phyloP scores from a whole-genome alignment of 1,140 invertebrate genomes.

The Drosophila varians region DNA sequence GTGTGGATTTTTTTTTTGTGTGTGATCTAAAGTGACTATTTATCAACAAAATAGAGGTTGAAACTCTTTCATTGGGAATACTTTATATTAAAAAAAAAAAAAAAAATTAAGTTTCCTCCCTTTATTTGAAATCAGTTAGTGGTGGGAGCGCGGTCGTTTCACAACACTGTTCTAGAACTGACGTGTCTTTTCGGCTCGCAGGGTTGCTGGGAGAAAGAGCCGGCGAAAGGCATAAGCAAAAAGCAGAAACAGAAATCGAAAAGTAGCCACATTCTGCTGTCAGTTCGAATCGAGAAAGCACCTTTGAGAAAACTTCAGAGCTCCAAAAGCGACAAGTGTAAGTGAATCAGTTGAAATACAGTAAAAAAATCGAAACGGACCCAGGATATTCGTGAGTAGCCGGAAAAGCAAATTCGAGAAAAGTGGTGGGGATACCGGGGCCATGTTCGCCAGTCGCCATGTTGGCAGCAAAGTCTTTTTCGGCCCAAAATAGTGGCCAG shows the following conservation, averaged over 20 bases:
- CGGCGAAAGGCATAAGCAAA: constrained; percentile 19
- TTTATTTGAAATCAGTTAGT: constrained; percentile 34
- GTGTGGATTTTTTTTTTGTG: background rate
- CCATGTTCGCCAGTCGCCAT: constrained; percentile 67
- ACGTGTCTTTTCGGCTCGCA: constrained; percentile 57
- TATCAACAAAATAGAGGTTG: no score
- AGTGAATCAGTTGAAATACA: constrained; percentile 10
- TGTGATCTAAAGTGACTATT: background rate
- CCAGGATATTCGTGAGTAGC: constrained; percentile 13
- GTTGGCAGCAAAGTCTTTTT: constrained; percentile 49
- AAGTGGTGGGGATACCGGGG: no score
- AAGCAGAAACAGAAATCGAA: background rate
- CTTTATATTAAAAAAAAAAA: background rate
- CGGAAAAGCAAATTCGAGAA: background rate
- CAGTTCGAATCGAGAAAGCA: constrained; percentile 60
- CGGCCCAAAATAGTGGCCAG: background rate
- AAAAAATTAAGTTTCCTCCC: background rate
- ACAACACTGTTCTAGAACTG: constrained; percentile 60
- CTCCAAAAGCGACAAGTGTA: constrained; percentile 52
- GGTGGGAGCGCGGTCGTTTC: constrained; percentile 3
- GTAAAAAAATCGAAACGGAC: background rate
- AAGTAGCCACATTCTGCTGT: constrained; percentile 40
- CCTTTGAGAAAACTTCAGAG: constrained; percentile 15
- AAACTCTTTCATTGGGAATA: no score
- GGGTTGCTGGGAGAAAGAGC: constrained; percentile 48